A percentile compares a stretch with the other conserved stretches of the same genome.
Evolutionary conservation across 1,140 invertebrate genomes (phyloP).

Genomic region (Drosophila arizonae): DNA sequence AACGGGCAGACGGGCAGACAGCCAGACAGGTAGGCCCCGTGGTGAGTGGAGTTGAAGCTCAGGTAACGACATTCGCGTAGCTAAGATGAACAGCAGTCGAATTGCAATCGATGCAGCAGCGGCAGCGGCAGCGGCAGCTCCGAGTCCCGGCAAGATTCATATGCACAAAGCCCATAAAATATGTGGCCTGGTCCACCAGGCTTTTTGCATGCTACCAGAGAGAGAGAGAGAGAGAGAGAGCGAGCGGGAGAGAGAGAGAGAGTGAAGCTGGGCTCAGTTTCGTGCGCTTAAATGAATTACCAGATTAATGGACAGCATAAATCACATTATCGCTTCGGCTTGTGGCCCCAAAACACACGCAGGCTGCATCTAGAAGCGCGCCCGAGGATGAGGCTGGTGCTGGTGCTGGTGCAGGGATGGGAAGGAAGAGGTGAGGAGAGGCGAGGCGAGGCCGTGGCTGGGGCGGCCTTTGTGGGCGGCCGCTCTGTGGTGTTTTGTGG

Average conservation of each 20-base stretch:
- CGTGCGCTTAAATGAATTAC: slow-evolving; percentile 82
- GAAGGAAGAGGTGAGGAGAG: background rate
- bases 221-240: background rate
- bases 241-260: background rate
- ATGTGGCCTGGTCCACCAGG: slow-evolving; percentile 45
- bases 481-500: slow-evolving; percentile 26
- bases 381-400: slow-evolving; percentile 14
- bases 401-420: background rate
- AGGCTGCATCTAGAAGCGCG: slow-evolving; percentile 72
- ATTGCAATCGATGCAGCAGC: slow-evolving; percentile 77
- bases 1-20: slow-evolving; percentile 4
- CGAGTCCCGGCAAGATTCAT: slow-evolving; percentile 63
- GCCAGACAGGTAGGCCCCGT: slow-evolving; percentile 16
- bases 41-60: slow-evolving; percentile 37
- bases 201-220: slow-evolving; percentile 10
- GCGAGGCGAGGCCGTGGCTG: slow-evolving; percentile 38
- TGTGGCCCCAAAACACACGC: slow-evolving; percentile 61
- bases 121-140: slow-evolving; percentile 29
- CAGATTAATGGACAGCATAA: slow-evolving; percentile 83
- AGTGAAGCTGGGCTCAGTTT: slow-evolving; percentile 59
- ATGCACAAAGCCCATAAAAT: slow-evolving; percentile 79
- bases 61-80: slow-evolving; percentile 43
- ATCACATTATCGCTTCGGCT: slow-evolving; percentile 83
- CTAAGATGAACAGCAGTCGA: slow-evolving; percentile 82
- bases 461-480: slow-evolving; percentile 76